Evolutionary conservation across 37 sponge, comb jelly and placozoan species (phyloP).

Genomic region (Haliclona indistincta): DNA sequence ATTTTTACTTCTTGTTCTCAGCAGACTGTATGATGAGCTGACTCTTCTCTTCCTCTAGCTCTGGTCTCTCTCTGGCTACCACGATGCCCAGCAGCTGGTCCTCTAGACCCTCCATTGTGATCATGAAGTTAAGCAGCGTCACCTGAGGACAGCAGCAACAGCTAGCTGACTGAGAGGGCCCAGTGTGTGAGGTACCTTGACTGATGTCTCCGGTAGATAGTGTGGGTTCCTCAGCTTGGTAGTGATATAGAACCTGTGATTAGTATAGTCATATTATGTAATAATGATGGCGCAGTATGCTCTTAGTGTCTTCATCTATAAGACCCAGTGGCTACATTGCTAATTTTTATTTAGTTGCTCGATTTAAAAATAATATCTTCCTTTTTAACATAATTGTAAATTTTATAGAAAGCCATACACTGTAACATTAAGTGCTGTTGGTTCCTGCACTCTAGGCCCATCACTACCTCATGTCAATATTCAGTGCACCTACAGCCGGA

Average conservation of each 20-base stretch:
- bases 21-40: conserved; percentile 91
- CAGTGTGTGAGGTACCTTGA: conserved; percentile 58
- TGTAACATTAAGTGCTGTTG: too few species aligned
- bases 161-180: not conserved
- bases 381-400: too few species aligned
- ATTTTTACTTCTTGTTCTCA: conserved; percentile 69
- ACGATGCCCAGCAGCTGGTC: conserved; percentile 99
- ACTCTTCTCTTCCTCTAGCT: conserved; percentile 97
- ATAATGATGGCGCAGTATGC: too few species aligned
- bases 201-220: conserved; percentile 96
- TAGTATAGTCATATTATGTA: too few species aligned
- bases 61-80: conserved; percentile 95
- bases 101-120: conserved; percentile 96
- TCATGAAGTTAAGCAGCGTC: conserved; percentile 99
- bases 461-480: too few species aligned
- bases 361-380: too few species aligned
- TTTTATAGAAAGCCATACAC: too few species aligned
- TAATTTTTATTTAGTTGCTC: too few species aligned
- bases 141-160: conserved; percentile 42
- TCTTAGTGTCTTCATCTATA: too few species aligned
- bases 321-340: too few species aligned
- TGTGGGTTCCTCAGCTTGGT: conserved; percentile 98
- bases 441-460: too few species aligned
- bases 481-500: too few species aligned
- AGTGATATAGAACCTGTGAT: conserved; percentile 98